These are phyloP conservation scores for Cyclura pinguis DNA, from an alignment of 2,797 vertebrate genomes.

Conservation along the genomic window DNA sequence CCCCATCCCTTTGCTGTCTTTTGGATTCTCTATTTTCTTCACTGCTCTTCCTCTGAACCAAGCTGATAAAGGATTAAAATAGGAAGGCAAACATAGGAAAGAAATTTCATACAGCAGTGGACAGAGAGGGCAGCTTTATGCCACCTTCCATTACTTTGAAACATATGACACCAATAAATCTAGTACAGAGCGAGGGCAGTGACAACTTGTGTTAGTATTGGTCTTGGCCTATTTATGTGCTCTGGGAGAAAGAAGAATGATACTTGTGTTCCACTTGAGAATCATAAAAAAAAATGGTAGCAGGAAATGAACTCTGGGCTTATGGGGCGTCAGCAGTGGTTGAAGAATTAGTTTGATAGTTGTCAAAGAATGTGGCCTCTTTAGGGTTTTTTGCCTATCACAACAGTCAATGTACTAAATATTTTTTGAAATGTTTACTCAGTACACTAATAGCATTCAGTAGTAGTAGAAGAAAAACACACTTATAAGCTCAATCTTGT, in stretches of 20 bases:
- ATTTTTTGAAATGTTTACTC: slow-evolving; percentile 60
- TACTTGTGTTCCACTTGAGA: slow-evolving; percentile 55
- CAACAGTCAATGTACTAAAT: slow-evolving; percentile 50
- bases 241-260: slow-evolving; percentile 64
- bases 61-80: slow-evolving; percentile 70
- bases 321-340: slow-evolving; percentile 61
- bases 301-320: slow-evolving; percentile 59
- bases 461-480: neutral
- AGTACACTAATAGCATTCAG: neutral
- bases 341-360: slow-evolving; percentile 53
- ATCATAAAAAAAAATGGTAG: slow-evolving; percentile 67
- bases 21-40: slow-evolving; percentile 41
- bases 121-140: slow-evolving; percentile 59
- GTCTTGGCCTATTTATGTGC: slow-evolving; percentile 64
- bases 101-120: slow-evolving; percentile 61
- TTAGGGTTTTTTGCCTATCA: slow-evolving; percentile 55
- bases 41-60: slow-evolving; percentile 44
- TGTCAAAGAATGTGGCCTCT: slow-evolving; percentile 33
- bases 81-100: slow-evolving; percentile 56
- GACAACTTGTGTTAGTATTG: slow-evolving; percentile 41
- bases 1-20: slow-evolving; percentile 52
- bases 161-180: slow-evolving; percentile 67
- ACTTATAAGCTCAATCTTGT: neutral
- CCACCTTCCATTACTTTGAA: slow-evolving; percentile 67
- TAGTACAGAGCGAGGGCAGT: slow-evolving; percentile 54